phyloP scores from a whole-genome alignment of 1,140 invertebrate genomes.

The Leptinotarsa undecemlineata region DNA sequence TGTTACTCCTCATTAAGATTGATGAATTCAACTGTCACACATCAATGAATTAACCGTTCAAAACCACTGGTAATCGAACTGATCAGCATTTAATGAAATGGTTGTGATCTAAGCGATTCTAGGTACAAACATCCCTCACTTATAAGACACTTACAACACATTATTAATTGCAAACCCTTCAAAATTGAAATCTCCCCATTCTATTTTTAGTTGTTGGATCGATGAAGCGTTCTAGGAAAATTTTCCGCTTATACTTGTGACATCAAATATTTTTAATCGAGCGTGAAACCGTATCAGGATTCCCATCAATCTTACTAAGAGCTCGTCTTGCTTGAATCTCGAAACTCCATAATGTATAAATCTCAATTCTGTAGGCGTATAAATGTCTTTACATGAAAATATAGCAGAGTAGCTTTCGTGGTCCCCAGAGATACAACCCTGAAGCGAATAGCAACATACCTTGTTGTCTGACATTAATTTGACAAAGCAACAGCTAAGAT shows the following conservation, averaged over 20 bases:
- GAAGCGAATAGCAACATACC: slow-evolving; percentile 14
- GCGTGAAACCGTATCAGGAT: background rate
- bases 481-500: slow-evolving; percentile 21
- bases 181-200: no score
- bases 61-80: no score
- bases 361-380: slow-evolving; percentile 11
- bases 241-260: background rate
- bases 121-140: no score
- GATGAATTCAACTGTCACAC: no score
- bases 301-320: slow-evolving; percentile 21
- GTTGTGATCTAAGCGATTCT: no score
- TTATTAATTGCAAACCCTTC: no score
- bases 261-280: background rate
- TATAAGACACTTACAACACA: no score
- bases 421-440: slow-evolving; percentile 8
- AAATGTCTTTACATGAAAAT: slow-evolving; percentile 19
- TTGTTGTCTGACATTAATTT: slow-evolving; percentile 22
- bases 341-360: slow-evolving; percentile 20
- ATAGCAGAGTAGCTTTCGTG: background rate
- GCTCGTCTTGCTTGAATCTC: background rate
- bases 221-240: no score
- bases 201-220: no score
- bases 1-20: no score
- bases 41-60: no score
- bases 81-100: no score